Conservation (phyloP, 2,888 invertebrate species). For the Epiperipatus broadwayi region DNA sequence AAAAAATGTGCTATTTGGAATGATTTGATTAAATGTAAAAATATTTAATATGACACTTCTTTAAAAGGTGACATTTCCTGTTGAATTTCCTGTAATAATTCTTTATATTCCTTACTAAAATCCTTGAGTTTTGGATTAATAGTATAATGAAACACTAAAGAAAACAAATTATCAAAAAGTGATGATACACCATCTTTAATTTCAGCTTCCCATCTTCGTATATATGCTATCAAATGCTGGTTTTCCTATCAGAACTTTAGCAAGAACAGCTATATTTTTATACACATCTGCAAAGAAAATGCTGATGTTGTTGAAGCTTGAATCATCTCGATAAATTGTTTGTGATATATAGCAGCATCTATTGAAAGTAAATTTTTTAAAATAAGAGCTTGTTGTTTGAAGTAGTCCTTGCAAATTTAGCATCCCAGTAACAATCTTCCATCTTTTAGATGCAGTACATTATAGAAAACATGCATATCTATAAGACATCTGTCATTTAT, state of each 20-base stretch:
- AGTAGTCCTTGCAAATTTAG: too few species aligned
- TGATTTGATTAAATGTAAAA: conserved; percentile 47
- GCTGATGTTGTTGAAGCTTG: conserved; percentile 64
- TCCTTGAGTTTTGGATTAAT: conserved; percentile 34
- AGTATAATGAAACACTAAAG: conserved; percentile 46
- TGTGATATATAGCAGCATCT: too few species aligned
- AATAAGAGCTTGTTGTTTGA: too few species aligned
- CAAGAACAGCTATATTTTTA: conserved; percentile 45
- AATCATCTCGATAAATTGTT: conserved; percentile 52
- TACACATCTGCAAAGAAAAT: conserved; percentile 59
- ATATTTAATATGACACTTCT: conserved; percentile 51
- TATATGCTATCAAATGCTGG: conserved; percentile 45
- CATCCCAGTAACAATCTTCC: too few species aligned
- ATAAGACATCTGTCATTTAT: too few species aligned
- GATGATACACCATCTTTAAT: conserved; percentile 20
- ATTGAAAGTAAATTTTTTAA: too few species aligned
- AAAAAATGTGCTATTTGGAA: conserved; percentile 62
- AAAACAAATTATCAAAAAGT: conserved; percentile 66
- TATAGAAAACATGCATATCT: too few species aligned
- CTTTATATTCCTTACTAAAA: conserved; percentile 57
- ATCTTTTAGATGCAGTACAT: too few species aligned
- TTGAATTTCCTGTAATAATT: conserved; percentile 52
- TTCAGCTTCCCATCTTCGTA: conserved; percentile 21
- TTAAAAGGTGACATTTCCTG: conserved; percentile 61
- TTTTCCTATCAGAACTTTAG: conserved; percentile 43